Percentiles rank a stretch among this genome's conserved stretches.
These are phyloP conservation scores for Emydura subglobosa DNA, from an alignment of 2,113 vertebrate genomes.

Conservation along the genomic window DNA sequence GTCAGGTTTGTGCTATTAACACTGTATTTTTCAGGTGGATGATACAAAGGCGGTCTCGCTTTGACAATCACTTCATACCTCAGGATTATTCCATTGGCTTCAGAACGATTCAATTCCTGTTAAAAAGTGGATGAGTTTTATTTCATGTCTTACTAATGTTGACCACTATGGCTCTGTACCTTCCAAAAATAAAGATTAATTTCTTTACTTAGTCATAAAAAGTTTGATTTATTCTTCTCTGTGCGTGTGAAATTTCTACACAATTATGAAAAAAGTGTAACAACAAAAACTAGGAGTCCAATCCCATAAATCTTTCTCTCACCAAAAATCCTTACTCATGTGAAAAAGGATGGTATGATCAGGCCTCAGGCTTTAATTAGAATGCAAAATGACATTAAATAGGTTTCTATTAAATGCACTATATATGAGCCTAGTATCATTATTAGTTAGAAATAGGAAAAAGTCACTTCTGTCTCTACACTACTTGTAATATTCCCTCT, in stretches of 20 bases:
- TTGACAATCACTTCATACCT: constrained; percentile 80
- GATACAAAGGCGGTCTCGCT: constrained; percentile 37
- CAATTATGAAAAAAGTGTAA: not conserved
- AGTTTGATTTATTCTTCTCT: not conserved
- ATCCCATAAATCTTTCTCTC: not conserved
- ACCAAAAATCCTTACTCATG: not conserved
- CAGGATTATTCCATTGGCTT: constrained; percentile 85
- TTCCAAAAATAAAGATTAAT: not conserved
- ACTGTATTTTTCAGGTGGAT: constrained; percentile 22
- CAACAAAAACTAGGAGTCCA: not conserved
- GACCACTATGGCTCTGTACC: not conserved
- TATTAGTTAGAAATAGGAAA: not conserved
- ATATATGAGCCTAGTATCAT: not conserved
- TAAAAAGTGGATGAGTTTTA: constrained; percentile 33
- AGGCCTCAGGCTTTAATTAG: not conserved
- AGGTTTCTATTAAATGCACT: not conserved
- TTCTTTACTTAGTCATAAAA: not conserved
- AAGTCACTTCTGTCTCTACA: not conserved
- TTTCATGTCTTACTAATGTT: not conserved
- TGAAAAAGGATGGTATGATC: not conserved
- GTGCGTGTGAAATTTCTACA: not conserved
- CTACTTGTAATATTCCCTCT: not conserved
- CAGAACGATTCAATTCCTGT: constrained; percentile 75
- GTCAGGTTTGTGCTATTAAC: constrained; percentile 63
- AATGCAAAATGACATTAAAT: not conserved